Evolutionary conservation across 1,140 invertebrate species (phyloP).

Genomic region (Caenorhabditis elegans): WBcel235 BX284602.5:5597501-5598000

Average conservation of each 20-base stretch:
- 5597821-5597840: neutral
- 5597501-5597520: constrained; percentile 23
- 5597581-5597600: neutral
- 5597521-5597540: neutral
- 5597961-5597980: constrained; percentile 19
- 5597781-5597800: neutral
- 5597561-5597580: neutral
- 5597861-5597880: neutral
- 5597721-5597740: neutral
- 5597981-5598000: constrained; percentile 4
- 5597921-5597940: neutral
- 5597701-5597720: neutral
- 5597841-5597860: neutral
- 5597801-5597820: neutral
- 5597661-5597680: constrained; percentile 7
- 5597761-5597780: neutral
- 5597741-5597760: neutral
- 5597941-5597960: neutral
- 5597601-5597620: neutral
- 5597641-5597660: neutral
- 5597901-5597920: neutral
- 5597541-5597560: neutral
- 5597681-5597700: too few relatives aligned
- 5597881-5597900: neutral
- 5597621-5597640: neutral